Conservation (phyloP, 2,888 invertebrate species). For the Tryphoninae sp. region DNA sequence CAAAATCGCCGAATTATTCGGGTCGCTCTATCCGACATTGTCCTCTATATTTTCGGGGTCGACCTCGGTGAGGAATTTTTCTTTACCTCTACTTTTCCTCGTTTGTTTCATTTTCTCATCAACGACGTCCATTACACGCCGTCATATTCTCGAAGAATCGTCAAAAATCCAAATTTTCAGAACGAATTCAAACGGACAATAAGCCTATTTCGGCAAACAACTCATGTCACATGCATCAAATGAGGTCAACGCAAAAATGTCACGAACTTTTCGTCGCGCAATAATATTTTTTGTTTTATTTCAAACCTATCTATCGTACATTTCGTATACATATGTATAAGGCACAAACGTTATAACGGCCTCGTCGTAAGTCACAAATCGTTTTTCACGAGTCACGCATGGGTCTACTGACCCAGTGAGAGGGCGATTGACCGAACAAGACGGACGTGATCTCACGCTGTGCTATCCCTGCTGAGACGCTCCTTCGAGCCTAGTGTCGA, state of each 20-base stretch:
- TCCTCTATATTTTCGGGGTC: constrained; percentile 3
- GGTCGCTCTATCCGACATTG: constrained; percentile 28
- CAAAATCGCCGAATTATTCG: constrained; percentile 60
- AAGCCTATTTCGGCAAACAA: no score
- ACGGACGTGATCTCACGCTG: constrained; percentile 60
- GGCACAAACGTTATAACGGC: constrained; percentile 16
- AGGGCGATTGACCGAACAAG: constrained; percentile 46
- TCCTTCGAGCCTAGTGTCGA: constrained; percentile 43
- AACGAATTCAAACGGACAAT: no score
- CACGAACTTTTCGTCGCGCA: no score
- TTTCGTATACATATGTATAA: neutral
- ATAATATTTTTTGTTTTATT: constrained; percentile 10
- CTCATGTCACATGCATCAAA: no score
- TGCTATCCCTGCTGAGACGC: neutral
- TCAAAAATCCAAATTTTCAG: no score
- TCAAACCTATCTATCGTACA: neutral
- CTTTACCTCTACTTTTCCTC: neutral
- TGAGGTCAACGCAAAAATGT: no score
- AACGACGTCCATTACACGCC: no score
- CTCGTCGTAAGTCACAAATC: constrained; percentile 53
- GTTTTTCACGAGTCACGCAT: constrained; percentile 57
- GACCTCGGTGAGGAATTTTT: neutral
- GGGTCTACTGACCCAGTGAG: constrained; percentile 72
- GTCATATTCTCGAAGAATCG: no score
- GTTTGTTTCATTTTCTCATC: no score